Percentiles rank a stretch among this genome's conserved stretches.
Evolutionary conservation across 1,140 invertebrate genomes (phyloP).

Genomic region (Pantala flavescens): DNA sequence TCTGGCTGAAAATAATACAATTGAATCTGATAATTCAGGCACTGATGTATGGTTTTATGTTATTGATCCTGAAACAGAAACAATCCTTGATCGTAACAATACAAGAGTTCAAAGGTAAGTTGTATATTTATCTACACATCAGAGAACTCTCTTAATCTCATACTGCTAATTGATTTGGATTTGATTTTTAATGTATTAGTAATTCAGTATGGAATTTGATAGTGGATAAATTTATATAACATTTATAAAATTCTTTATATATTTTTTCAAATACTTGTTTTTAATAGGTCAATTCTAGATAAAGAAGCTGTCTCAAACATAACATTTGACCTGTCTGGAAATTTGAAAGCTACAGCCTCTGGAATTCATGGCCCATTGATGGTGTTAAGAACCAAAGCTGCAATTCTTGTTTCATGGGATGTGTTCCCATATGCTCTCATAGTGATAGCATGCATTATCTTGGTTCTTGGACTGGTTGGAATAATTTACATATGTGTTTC

Average conservation of each 20-base stretch:
- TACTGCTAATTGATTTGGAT: too few species aligned
- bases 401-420: slow-evolving; percentile 52
- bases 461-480: slow-evolving; percentile 70
- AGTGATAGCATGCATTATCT: slow-evolving; percentile 73
- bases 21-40: slow-evolving; percentile 56
- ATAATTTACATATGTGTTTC: slow-evolving; percentile 86
- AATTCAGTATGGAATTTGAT: too few species aligned
- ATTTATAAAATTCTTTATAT: too few species aligned
- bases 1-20: slow-evolving; percentile 56
- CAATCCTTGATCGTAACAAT: slow-evolving; percentile 60
- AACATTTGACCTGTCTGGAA: slow-evolving; percentile 50
- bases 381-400: slow-evolving; percentile 36
- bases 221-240: too few species aligned
- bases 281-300: slow-evolving; percentile 39
- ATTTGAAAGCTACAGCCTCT: slow-evolving; percentile 52
- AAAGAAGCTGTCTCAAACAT: slow-evolving; percentile 48
- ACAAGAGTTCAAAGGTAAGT: slow-evolving; percentile 55
- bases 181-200: too few species aligned
- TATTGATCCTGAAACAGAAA: slow-evolving; percentile 65
- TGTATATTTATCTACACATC: too few species aligned
- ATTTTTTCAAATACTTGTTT: too few species aligned
- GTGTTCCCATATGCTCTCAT: slow-evolving; percentile 80
- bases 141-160: too few species aligned
- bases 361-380: slow-evolving; percentile 55
- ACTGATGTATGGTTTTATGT: slow-evolving; percentile 81